Percentiles rank a stretch among this genome's conserved stretches.
phyloP scores from a whole-genome alignment of 2,797 vertebrate genomes.

The Chelmon rostratus region DNA sequence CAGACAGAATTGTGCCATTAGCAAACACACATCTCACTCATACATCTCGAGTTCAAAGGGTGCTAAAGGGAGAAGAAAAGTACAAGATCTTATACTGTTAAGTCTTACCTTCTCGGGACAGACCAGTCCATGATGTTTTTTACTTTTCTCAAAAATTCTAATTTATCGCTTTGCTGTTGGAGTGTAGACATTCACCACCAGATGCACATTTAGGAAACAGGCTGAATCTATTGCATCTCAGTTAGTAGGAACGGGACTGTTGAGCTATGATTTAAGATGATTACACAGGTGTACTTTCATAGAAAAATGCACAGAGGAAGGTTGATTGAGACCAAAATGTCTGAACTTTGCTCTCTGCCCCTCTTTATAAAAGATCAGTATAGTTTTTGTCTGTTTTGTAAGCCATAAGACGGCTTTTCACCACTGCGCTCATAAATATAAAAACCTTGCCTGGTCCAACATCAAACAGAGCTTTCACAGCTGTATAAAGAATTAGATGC shows the following conservation, averaged over 20 bases:
- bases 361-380: slow-evolving; percentile 44
- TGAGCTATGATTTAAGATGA: slow-evolving; percentile 49
- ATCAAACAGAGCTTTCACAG: slow-evolving; percentile 61
- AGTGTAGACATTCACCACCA: not conserved
- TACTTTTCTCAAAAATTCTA: slow-evolving; percentile 23
- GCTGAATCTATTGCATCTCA: not conserved
- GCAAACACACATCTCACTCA: no score
- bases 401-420: slow-evolving; percentile 42
- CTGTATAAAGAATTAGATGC: slow-evolving; percentile 65
- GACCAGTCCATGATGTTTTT: slow-evolving; percentile 3
- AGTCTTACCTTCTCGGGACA: not conserved
- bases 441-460: slow-evolving; percentile 18
- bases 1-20: not conserved
- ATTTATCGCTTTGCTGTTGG: slow-evolving; percentile 13
- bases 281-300: slow-evolving; percentile 61
- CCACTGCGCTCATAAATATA: slow-evolving; percentile 48
- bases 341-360: slow-evolving; percentile 34
- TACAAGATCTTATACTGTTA: not conserved
- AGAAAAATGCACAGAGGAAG: not conserved
- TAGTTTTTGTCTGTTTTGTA: slow-evolving; percentile 59
- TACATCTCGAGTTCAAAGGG: not conserved
- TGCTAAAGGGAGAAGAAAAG: not conserved
- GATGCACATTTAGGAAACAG: slow-evolving; percentile 1
- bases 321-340: slow-evolving; percentile 27
- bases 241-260: not conserved